These are phyloP conservation scores for Tipula lateralis DNA, from an alignment of 2,888 invertebrate species.

Conservation along the genomic window DNA sequence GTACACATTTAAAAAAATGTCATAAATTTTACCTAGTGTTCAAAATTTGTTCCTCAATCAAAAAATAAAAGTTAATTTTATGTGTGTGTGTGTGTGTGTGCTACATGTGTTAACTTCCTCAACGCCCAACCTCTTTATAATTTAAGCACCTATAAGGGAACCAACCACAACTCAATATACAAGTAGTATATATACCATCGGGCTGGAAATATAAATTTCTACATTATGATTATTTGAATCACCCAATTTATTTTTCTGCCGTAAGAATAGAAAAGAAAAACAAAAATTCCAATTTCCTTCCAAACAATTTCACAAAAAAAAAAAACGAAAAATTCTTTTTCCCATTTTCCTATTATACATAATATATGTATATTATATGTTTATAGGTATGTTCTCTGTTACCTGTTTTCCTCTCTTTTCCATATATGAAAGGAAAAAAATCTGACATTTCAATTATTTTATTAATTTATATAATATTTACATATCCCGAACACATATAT, in stretches of 20 bases:
- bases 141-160: background rate
- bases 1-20: too few species aligned
- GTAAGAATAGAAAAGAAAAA: background rate
- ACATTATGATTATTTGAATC: conserved; percentile 19
- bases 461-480: conserved; percentile 16
- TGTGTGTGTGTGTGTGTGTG: too few species aligned
- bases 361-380: background rate
- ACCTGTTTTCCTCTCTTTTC: background rate
- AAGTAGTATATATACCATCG: background rate
- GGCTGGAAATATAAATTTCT: background rate
- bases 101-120: background rate
- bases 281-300: background rate
- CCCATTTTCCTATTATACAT: background rate
- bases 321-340: background rate
- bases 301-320: background rate
- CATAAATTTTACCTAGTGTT: too few species aligned
- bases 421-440: background rate
- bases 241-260: conserved; percentile 12
- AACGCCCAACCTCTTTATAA: background rate
- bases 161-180: background rate
- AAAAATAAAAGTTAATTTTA: background rate
- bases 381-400: background rate
- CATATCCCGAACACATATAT: background rate
- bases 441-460: conserved; percentile 24
- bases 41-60: background rate